Base-by-base conservation (phyloP, 2,797 vertebrate species). In the Coregonus sp. region DNA sequence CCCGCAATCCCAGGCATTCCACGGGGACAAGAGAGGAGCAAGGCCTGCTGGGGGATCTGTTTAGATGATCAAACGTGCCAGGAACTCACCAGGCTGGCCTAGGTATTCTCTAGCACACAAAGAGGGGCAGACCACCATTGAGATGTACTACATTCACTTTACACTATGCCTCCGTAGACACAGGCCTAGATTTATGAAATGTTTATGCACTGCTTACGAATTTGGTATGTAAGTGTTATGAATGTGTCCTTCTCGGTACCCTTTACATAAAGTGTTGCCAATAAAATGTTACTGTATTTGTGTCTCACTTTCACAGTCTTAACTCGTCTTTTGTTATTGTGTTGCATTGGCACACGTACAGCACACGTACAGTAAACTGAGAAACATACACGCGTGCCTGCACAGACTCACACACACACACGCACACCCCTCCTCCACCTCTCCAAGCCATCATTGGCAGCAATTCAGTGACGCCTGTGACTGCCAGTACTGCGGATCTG, bases 391-490 rank as follows among this genome's bases (percentile, higher is more conserved):
- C 73, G 81, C 68, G 78, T 78, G 79, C 77, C 66, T 80, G 80
- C 47, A 75, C 85, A 75, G 25, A 25, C n/a, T n/a, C n/a, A n/a
- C 25, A 25, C 25, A 25, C 5, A 67, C 77, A 74, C 74, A 84
- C 37, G 73, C 85, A 67, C 47, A 75, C 88, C 89, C 90, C 89
- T 89, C 87, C 90, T 86, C 88, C 88, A 91, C 90, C 92, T 92
- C 91, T 93, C 91, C 89, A 92, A 91, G 88, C 91, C 91, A 90
- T 93, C 90, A 92, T 92, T 92, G 91, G 91, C 90, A 93, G 91
- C 89, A 86, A 90, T 92, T 93, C 92, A 93, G 89, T 92, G 91
- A 92, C 83, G 92, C 90, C 89, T 90, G 91, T 92, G 91, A 91
- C 91, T 92, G 92, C 91, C 92, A 93, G 92, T 89, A 89, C 91